A percentile compares a stretch with the other conserved stretches of the same genome.
Evolutionary conservation across 2,113 vertebrate species (phyloP).

Genomic region (Tautogolabrus adspersus): DNA sequence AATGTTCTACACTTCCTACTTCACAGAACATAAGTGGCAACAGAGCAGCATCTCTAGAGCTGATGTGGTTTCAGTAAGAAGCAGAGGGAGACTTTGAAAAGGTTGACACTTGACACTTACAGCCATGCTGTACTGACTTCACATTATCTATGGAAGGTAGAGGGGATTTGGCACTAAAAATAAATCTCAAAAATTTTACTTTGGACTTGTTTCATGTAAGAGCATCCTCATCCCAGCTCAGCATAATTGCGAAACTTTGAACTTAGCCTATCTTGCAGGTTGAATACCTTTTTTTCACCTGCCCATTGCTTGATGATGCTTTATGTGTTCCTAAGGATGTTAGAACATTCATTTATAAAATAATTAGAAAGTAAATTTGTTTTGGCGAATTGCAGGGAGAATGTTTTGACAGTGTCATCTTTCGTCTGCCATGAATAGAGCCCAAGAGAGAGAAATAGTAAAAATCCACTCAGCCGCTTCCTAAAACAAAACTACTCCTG

Average conservation of each 20-base stretch:
- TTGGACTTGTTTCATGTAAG: no score
- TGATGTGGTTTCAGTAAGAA: not conserved
- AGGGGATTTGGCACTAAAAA: no score
- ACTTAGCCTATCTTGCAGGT: not conserved
- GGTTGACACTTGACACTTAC: no score
- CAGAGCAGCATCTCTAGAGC: constrained; percentile 4
- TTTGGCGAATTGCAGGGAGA: not conserved
- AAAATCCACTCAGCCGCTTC: not conserved
- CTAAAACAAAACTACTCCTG: not conserved
- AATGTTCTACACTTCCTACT: constrained; percentile 6
- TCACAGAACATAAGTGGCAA: constrained; percentile 6
- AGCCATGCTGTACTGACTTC: no score
- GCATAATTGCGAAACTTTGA: not conserved
- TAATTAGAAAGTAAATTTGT: not conserved
- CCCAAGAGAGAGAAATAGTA: constrained; percentile 6
- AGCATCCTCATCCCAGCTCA: no score
- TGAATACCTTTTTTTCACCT: no score
- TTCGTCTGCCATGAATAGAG: not conserved
- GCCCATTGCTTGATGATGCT: no score
- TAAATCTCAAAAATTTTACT: no score
- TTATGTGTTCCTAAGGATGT: not conserved
- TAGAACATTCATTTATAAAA: not conserved
- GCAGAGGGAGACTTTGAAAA: constrained; percentile 2
- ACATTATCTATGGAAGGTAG: no score
- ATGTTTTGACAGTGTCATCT: not conserved